phyloP scores from a whole-genome alignment of 1,140 invertebrate genomes.

The Drosophila novamexicana region DNA sequence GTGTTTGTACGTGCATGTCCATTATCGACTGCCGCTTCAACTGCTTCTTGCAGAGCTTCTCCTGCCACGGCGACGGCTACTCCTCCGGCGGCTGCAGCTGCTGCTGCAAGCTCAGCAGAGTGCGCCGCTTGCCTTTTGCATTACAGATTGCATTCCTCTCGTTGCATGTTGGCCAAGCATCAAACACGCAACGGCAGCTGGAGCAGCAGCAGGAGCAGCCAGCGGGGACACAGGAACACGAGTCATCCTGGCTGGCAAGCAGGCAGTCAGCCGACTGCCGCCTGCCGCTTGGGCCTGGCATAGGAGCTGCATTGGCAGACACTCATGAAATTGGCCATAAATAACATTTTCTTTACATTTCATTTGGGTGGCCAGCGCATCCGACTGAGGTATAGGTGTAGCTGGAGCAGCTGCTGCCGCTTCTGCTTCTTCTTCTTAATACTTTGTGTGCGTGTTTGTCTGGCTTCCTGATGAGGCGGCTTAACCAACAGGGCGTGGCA shows the following conservation, averaged over 20 bases:
- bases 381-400: conserved; percentile 15
- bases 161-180: conserved; percentile 41
- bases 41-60: conserved; percentile 18
- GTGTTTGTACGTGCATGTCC: conserved; percentile 38
- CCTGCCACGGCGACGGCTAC: conserved; percentile 15
- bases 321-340: conserved; percentile 83
- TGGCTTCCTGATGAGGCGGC: conserved; percentile 49
- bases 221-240: conserved; percentile 13
- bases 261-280: background rate
- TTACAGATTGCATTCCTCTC: conserved; percentile 77
- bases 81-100: background rate
- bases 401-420: conserved; percentile 23
- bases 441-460: conserved; percentile 41
- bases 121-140: conserved; percentile 74
- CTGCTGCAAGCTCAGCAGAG: conserved; percentile 60
- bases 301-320: conserved; percentile 66
- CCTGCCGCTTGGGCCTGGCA: background rate
- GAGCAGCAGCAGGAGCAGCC: conserved; percentile 7
- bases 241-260: conserved; percentile 6
- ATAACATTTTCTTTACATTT: conserved; percentile 84
- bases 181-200: conserved; percentile 40
- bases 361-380: conserved; percentile 63
- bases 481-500: conserved; percentile 76
- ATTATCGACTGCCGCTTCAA: conserved; percentile 55
- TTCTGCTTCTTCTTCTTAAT: conserved; percentile 44